Base-by-base conservation (phyloP, 2,113 vertebrate genomes). In the Castor canadensis region DNA sequence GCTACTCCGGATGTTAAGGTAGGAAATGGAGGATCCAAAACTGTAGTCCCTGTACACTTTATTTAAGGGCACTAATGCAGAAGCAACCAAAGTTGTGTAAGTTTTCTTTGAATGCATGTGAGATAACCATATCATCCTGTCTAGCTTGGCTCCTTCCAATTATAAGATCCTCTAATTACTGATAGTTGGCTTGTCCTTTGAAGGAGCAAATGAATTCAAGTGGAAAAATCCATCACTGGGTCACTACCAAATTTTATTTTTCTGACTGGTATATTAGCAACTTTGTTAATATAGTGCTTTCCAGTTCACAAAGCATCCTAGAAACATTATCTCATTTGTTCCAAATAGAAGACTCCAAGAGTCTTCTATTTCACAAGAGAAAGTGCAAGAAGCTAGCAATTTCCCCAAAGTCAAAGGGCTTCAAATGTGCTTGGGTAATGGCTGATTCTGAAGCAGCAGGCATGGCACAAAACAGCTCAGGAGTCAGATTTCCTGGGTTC, bases 261-360 rank as follows among this genome's bases (percentile, higher is more conserved):
- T 84, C 49, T 83, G 73, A 17, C 81, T 91, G 43, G 72, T 95
- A 19, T 69, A 58, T 72, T 93, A 95, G 58, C 84, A 92, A 89
- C 45, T 94, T 80, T 83, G 73, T 60, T 95, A 91, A 96, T 77
- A 89, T 8, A 69, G 7, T 47, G 69, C 3, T 69, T 94, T 91
- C 45, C 92, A 79, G 69, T 76, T 96, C 95, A 72, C 87, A 93
- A 90, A 87, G 58, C 64, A 92, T 92, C 85, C 95, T 79, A 94
- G 56, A 91, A 40, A 71, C 30, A 79, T 85, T 84, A 85, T 93
- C 45, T 96, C 89, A 83, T 93, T 64, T 93, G 30, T 80, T 92
- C 52, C 35, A 35, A 71, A 83, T 6, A 62, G 40, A 90, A 92
- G 35, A 4, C 75, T 95, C n/a, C 43, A 58, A 64, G 16, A 52